A percentile compares a stretch with the other conserved stretches of the same genome.
Evolutionary conservation across 1,140 invertebrate species (phyloP).

Genomic region (Batillaria attramentaria): DNA sequence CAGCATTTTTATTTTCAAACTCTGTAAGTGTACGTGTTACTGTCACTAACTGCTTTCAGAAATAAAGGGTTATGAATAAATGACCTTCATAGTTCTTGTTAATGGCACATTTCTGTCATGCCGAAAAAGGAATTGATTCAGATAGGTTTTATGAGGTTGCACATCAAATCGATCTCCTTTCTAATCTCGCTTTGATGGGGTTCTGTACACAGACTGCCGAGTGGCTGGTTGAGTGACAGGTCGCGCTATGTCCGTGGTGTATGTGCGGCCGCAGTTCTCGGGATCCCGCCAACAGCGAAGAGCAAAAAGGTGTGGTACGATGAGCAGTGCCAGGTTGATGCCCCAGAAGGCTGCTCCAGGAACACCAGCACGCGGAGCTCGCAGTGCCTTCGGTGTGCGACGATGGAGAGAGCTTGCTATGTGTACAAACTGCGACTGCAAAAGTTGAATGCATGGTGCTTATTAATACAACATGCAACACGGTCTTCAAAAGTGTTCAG

Average conservation of each 20-base stretch:
- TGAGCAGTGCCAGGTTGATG: slow-evolving; percentile 49
- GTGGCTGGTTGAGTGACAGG: not conserved
- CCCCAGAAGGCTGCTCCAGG: slow-evolving; percentile 46
- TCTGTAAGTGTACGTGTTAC: too few relatives aligned
- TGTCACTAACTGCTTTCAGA: too few relatives aligned
- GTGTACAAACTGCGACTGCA: slow-evolving; percentile 57
- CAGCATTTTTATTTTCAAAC: too few relatives aligned
- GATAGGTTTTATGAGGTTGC: too few relatives aligned
- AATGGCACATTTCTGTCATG: too few relatives aligned
- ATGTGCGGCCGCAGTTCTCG: slow-evolving; percentile 34
- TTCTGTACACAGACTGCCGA: slow-evolving; percentile 11
- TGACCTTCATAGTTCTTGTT: too few relatives aligned
- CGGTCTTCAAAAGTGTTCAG: not conserved
- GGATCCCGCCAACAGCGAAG: slow-evolving; percentile 32
- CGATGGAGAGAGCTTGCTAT: slow-evolving; percentile 51
- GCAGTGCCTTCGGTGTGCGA: slow-evolving; percentile 43
- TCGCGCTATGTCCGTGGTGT: slow-evolving; percentile 32
- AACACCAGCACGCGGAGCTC: slow-evolving; percentile 33
- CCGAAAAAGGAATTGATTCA: too few relatives aligned
- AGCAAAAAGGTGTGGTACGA: slow-evolving; percentile 57
- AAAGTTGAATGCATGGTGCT: slow-evolving; percentile 17
- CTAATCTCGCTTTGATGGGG: slow-evolving; percentile 3
- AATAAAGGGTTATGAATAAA: too few relatives aligned
- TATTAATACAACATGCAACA: not conserved
- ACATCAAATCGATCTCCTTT: too few relatives aligned